Base-by-base conservation (phyloP, 2,797 vertebrate genomes). In the Bryconaethiops microstoma region DNA sequence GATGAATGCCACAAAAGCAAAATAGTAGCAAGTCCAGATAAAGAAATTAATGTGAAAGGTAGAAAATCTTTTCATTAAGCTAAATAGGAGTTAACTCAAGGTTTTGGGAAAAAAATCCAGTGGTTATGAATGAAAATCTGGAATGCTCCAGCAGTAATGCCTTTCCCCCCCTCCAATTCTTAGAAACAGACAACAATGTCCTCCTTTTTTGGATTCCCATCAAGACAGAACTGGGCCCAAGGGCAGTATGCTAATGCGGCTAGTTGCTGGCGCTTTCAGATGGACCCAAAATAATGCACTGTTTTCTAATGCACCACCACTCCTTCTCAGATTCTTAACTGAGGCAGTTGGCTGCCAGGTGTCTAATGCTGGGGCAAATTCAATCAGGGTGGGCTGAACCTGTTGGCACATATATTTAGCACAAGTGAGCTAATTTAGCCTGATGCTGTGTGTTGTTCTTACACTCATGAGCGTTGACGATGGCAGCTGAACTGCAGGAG, bases 281-380 rank as follows among this genome's bases (percentile, higher is more conserved):
- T 77, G 82, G 88, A 86, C 88, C 89, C 85, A 87, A 92, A 91
- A 90, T 91, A 92, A 90, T 91, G 90, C 89, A 89, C 81, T 87
- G 80, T 89, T 93, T 92, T 92, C 88, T 90, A 86, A 86, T 86
- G 79, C 85, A 84, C 87, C 89, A 87, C 89, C 89, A 87, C 88
- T 90, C 86, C 90, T 84, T 87, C 86, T 89, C 83, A 91, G 91
- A 91, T 81, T 82, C 52, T 84, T 70, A 88, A 88, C 89, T 88
- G 90, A 90, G 90, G 89, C 78, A 85, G 83, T 86, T 91, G 88
- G 88, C 88, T 50, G 79, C 87, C 84, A 86, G 82, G 85, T 79
- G 76, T 87, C 67, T 70, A 88, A 87, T 89, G 88, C 82, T 85
- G 88, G 81, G 76, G 62, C 81, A 86, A 85, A 88, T 88, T 86